These are phyloP conservation scores for Lissonota sp. DNA, from an alignment of 2,888 invertebrate genomes.

Conservation along the genomic window DNA sequence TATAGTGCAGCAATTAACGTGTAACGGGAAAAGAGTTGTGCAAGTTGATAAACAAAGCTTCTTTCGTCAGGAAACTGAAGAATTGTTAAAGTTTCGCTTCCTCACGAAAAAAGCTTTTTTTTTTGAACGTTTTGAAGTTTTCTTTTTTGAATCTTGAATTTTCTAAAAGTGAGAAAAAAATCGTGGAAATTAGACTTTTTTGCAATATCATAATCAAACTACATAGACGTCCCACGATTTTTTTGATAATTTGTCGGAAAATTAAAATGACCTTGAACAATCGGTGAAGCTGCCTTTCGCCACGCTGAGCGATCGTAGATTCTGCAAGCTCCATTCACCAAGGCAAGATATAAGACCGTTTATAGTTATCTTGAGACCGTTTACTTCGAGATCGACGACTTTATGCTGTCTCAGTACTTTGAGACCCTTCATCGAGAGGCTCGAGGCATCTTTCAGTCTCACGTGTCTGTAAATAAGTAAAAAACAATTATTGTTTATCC, in stretches of 20 bases:
- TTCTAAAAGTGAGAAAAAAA: constrained; percentile 8
- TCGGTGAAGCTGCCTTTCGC: constrained; percentile 87
- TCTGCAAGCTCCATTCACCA: constrained; percentile 87
- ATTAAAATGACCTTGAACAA: constrained; percentile 84
- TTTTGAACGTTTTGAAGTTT: no score
- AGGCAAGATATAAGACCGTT: constrained; percentile 88
- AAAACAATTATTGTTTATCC: not conserved
- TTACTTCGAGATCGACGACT: constrained; percentile 87
- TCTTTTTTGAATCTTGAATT: no score
- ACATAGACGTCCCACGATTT: no score
- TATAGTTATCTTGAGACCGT: constrained; percentile 86
- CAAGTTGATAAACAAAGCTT: no score
- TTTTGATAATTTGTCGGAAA: constrained; percentile 50
- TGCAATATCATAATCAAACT: no score
- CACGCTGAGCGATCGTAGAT: constrained; percentile 87
- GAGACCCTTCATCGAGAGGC: constrained; percentile 86
- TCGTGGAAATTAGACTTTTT: constrained; percentile 6
- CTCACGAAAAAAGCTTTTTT: no score
- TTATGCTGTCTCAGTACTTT: constrained; percentile 87
- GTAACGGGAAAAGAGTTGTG: no score
- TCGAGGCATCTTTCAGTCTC: constrained; percentile 86
- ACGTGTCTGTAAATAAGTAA: constrained; percentile 83
- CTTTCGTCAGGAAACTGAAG: no score
- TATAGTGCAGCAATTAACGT: not conserved
- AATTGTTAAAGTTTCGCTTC: no score